A percentile compares a stretch with the other conserved stretches of the same genome.
Evolutionary conservation across 1,140 invertebrate species (phyloP).

Genomic region (Microplitis mediator): DNA sequence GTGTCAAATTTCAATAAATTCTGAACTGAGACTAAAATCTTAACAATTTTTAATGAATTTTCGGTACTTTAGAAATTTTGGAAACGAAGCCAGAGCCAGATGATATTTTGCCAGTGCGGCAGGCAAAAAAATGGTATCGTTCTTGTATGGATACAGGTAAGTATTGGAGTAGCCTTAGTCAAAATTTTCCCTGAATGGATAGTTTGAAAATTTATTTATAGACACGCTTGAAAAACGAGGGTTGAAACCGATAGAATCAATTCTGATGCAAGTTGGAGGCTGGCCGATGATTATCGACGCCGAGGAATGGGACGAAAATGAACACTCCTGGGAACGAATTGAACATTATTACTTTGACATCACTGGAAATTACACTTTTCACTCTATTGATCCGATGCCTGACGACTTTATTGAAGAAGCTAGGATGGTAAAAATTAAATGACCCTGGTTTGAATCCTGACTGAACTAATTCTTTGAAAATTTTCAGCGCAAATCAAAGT

Average conservation of each 20-base stretch:
- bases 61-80: conserved; percentile 31
- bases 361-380: conserved; percentile 29
- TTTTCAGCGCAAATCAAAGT: no score
- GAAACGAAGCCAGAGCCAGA: background rate
- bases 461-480: no score
- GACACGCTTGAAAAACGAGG: conserved; percentile 31
- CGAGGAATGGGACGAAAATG: conserved; percentile 35
- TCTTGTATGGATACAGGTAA: conserved; percentile 36
- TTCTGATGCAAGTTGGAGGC: conserved; percentile 37
- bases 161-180: background rate
- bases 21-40: no score
- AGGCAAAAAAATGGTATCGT: conserved; percentile 38
- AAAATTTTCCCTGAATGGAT: background rate
- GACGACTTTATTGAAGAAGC: background rate
- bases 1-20: no score
- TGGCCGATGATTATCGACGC: conserved; percentile 43
- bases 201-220: background rate
- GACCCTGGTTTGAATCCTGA: no score
- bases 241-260: conserved; percentile 31
- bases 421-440: background rate
- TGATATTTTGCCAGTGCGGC: conserved; percentile 32
- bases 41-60: background rate
- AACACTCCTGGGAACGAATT: conserved; percentile 40
- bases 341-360: conserved; percentile 38
- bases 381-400: background rate